These are phyloP conservation scores for Gymnodraco acuticeps DNA, from an alignment of 2,797 vertebrate genomes.

Conservation along the genomic window DNA sequence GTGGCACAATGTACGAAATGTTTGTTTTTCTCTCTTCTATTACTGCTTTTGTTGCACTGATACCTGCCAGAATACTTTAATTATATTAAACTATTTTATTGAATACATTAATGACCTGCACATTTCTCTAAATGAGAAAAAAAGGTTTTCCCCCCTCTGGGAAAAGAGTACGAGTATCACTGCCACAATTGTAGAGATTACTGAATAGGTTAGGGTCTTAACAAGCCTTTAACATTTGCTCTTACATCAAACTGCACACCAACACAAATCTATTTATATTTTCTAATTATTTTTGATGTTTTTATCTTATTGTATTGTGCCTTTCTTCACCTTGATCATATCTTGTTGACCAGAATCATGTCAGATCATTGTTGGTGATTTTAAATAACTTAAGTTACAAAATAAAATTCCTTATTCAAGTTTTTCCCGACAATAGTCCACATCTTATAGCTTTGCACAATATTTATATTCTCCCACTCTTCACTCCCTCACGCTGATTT, in stretches of 20 bases:
- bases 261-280: slow-evolving; percentile 59
- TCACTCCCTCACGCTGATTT: slow-evolving; percentile 31
- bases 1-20: slow-evolving; percentile 50
- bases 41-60: slow-evolving; percentile 84
- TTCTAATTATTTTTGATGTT: slow-evolving; percentile 48
- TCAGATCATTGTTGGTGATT: slow-evolving; percentile 35
- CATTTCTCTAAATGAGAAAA: slow-evolving; percentile 68
- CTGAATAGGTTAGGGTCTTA: slow-evolving; percentile 35
- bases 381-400: slow-evolving; percentile 18
- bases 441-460: slow-evolving; percentile 63
- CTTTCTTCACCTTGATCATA: slow-evolving; percentile 67
- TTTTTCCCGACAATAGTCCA: slow-evolving; percentile 37
- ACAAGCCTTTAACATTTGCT: slow-evolving; percentile 19
- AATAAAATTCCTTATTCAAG: slow-evolving; percentile 31
- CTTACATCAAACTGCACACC: slow-evolving; percentile 49
- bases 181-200: slow-evolving; percentile 67
- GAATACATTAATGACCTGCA: slow-evolving; percentile 74
- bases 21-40: slow-evolving; percentile 69
- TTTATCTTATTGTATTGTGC: slow-evolving; percentile 70
- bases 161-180: slow-evolving; percentile 57
- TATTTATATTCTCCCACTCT: slow-evolving; percentile 43
- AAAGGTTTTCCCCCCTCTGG: slow-evolving; percentile 40
- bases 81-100: slow-evolving; percentile 82
- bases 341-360: slow-evolving; percentile 42
- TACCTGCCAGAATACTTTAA: slow-evolving; percentile 78